Base-by-base conservation (phyloP, 2,113 vertebrate species). In the Terrapene triunguis region DNA sequence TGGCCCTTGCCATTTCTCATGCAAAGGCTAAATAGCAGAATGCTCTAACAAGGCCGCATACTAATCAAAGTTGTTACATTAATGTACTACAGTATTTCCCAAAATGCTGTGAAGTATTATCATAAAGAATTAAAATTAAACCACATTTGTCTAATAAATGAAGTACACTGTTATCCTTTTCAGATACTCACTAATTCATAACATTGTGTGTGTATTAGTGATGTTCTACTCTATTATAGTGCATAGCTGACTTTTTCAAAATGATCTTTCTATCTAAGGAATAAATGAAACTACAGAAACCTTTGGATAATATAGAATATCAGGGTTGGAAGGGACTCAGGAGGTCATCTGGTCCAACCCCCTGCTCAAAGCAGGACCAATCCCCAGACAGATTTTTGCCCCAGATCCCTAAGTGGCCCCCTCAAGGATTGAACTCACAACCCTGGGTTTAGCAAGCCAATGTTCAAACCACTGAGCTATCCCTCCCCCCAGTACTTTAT, bases 161-260 rank as follows among this genome's bases (percentile, higher is more conserved):
- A 62, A 62, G 27, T 35, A 62, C 59, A 1, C 72, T 74, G 82
- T 82, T 88, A 9, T 8, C 89, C 32, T 72, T 96, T 89, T 92
- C 82, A 3, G 21, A 44, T n/a, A 69, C 59, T 65, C 69, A 42
- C 72, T 38, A 76, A 76, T 76, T 76, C 38, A 76, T 21, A 76
- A 81, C 32, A n/a, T 12, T 32, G 59, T 35, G 59, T 62, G 59
- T 62, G 29, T 94, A 89, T 93, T 81, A 84, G 50, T 93, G 38
- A 47, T 93, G 17, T 74, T 95, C 82, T 96, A 42, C 72, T 94
- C 16, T 89, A 12, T 87, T 93, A 87, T 62, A 87, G 65, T 69
- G 69, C 6, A 0, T 22, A 2, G 42, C 91, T 92, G 84, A 42
- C 88, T 89, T 84, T 93, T 91, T 85, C 57, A 53, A 57, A 5